These are phyloP conservation scores for Cavia aperea DNA, from an alignment of 2,113 vertebrate genomes.

Conservation along the genomic window DNA sequence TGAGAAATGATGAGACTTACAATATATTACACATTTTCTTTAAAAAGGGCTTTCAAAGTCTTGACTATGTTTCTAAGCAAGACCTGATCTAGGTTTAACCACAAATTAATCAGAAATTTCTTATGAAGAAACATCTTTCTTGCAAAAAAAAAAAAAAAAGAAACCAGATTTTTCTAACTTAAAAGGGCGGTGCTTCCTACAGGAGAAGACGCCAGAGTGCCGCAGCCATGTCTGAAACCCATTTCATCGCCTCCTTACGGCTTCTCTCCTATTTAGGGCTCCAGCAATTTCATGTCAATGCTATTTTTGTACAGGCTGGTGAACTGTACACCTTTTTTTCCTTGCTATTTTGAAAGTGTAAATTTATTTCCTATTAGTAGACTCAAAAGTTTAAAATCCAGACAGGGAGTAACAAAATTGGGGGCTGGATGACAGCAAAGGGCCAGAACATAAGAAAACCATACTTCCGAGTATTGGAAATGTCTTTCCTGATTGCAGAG, in stretches of 20 bases:
- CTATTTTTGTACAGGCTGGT: conserved; percentile 54
- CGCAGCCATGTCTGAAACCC: background rate
- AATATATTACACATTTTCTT: conserved; percentile 40
- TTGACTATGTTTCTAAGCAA: background rate
- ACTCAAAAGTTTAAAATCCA: conserved; percentile 40
- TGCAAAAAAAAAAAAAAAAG: background rate
- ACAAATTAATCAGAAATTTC: conserved; percentile 35
- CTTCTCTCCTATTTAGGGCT: conserved; percentile 13
- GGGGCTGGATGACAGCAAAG: background rate
- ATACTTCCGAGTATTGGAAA: too few species aligned
- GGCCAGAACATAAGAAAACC: background rate
- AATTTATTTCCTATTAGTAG: conserved; percentile 45
- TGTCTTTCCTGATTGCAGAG: background rate
- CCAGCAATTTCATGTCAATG: background rate
- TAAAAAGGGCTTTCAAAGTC: conserved; percentile 30
- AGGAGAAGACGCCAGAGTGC: background rate
- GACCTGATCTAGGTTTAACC: background rate
- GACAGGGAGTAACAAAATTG: background rate
- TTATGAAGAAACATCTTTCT: background rate
- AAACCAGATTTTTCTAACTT: background rate
- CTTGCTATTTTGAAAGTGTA: conserved; percentile 48
- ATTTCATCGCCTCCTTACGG: background rate
- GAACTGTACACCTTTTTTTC: background rate
- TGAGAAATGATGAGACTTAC: conserved; percentile 36
- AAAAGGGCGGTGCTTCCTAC: background rate